Evolutionary conservation across 2,888 invertebrate genomes (phyloP), one percentile per base, ranked within the genome.

Genomic region (Drosophila limbata): DNA sequence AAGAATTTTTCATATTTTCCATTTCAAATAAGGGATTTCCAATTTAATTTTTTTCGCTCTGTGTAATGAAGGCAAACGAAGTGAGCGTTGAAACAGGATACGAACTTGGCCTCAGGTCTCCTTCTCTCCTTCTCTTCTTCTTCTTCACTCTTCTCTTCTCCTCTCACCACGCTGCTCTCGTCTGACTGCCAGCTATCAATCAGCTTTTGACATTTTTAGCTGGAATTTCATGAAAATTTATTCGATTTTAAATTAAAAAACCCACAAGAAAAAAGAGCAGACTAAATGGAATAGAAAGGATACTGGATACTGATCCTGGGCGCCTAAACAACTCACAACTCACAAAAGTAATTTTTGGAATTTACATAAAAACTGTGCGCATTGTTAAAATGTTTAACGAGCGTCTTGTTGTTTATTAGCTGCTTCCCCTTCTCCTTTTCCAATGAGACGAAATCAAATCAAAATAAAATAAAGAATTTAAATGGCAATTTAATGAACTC

Each of bases 181-280:
- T 72, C 75, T 84, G 86, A 86, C 84, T 73, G 80, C 67, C 77
- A 80, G 82, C 84, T 80, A 90, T 89, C 90, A 90, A 90, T 89
- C 89, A 90, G 82, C 76, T 90, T 90, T 90, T 90, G 89, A 90
- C 89, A 90, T 88, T 85, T 90, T 90, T 83, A 86, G 84, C 88
- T 86, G 86, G 89, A 90, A 89, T 90, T 90, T 82, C 79, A 78
- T 86, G 81, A 83, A 90, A 89, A 90, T 90, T 78, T 84, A 90
- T 82, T 84, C 84, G 88, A 82, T 89, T 89, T 86, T 85, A 85
- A 89, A 85, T 88, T 85, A 79, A 84, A 81, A 87, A 65, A 79
- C 37, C 55, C 63, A 56, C 56, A 44, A 10, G 1, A 40, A 2
- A 39, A 15, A 25, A 39, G 13, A 44, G 37, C n/a, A 15, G n/a